Evolutionary conservation across 2,797 vertebrate species (phyloP).

Genomic region (Holocentrus rufus): DNA sequence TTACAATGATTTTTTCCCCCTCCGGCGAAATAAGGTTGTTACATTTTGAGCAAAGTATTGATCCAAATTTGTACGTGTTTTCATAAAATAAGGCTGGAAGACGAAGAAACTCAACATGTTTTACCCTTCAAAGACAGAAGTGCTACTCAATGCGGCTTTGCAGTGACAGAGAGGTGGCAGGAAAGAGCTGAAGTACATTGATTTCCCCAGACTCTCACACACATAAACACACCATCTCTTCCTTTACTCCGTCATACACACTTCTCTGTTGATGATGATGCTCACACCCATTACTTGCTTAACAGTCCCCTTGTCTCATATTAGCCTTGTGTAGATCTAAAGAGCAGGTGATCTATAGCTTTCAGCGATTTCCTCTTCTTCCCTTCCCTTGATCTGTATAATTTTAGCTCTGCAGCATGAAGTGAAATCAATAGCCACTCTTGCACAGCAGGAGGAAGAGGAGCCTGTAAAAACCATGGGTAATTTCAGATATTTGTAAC

Average conservation of each 20-base stretch:
- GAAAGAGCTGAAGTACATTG: background rate
- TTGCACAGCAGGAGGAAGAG: background rate
- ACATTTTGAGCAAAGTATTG: background rate
- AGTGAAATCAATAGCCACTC: constrained; percentile 26
- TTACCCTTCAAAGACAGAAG: no score
- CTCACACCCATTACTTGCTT: constrained; percentile 33
- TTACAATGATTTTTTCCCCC: no score
- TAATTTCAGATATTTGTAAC: constrained; percentile 39
- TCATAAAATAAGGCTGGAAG: no score
- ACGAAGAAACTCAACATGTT: no score
- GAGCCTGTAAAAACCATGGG: background rate
- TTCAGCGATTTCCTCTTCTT: constrained; percentile 16
- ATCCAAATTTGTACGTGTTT: background rate
- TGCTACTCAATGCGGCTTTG: no score
- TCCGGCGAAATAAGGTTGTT: no score
- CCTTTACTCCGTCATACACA: constrained; percentile 6
- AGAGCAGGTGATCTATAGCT: constrained; percentile 8
- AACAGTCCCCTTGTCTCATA: constrained; percentile 32
- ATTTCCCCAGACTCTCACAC: background rate
- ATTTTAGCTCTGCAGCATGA: constrained; percentile 11
- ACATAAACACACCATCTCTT: constrained; percentile 2
- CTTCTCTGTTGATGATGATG: background rate
- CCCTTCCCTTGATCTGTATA: constrained; percentile 1
- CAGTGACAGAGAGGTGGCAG: background rate
- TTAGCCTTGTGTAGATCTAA: constrained; percentile 2